Evolutionary conservation across 2,797 vertebrate species (phyloP).

Genomic region (Mus minutoides): DNA sequence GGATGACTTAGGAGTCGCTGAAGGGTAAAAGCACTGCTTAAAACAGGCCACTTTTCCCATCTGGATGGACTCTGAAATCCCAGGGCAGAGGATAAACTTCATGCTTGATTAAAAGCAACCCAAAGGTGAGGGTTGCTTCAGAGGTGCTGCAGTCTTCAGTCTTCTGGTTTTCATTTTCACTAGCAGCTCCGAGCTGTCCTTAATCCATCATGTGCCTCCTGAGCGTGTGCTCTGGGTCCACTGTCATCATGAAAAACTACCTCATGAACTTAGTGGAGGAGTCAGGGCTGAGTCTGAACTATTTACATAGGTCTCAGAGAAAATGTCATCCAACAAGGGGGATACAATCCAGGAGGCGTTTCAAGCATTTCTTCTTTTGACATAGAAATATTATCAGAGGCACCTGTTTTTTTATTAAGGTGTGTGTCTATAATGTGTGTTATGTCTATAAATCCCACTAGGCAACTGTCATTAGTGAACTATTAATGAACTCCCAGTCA

Average conservation of each 20-base stretch:
- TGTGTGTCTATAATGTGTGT: background rate
- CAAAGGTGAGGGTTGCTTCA: conserved; percentile 33
- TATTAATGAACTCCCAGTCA: background rate
- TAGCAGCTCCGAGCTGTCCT: conserved; percentile 34
- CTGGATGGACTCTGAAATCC: background rate
- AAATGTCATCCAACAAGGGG: conserved; percentile 44
- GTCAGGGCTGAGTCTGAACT: conserved; percentile 36
- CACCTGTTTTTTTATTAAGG: background rate
- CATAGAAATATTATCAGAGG: conserved; percentile 33
- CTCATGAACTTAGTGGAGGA: conserved; percentile 35
- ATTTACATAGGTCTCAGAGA: conserved; percentile 61
- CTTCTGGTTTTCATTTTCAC: conserved; percentile 55
- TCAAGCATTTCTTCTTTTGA: conserved; percentile 46
- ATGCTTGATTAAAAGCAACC: conserved; percentile 34
- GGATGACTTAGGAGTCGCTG: background rate
- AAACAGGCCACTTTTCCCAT: background rate
- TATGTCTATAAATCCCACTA: background rate
- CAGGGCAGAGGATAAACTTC: conserved; percentile 48
- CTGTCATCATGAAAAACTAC: conserved; percentile 72
- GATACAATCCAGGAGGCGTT: conserved; percentile 19
- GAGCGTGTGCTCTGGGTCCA: conserved; percentile 60
- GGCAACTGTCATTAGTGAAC: background rate
- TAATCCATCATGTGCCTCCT: conserved; percentile 66
- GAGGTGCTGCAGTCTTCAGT: background rate
- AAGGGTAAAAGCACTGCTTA: background rate